Base-by-base conservation (phyloP, 1,140 invertebrate genomes). In the Lasioglossum baleicum region DNA sequence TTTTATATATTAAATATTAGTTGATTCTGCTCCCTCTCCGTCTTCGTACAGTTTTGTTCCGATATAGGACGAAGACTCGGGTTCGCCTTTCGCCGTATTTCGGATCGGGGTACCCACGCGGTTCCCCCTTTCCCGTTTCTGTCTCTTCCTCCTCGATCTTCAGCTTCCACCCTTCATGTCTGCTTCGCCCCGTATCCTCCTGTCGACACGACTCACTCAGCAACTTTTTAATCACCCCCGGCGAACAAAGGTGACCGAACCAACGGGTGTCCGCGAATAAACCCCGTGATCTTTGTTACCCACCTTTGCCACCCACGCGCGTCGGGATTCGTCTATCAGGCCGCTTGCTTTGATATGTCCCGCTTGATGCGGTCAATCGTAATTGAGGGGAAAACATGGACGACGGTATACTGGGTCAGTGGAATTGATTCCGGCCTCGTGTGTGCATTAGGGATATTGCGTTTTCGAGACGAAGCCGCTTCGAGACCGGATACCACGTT, bases 151-250 rank as follows among this genome's bases (percentile, higher is more conserved):
- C 15, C 51, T 4, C 48, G 22, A 15, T 48, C 75, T 67, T 65
- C 69, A 10, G 67, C 72, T 66, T 58, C 69, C 40, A 22, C 69
- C 69, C 22, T 64, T 31, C 53, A 58, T 63, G 51, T 70, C 58
- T 58, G 76, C 40, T 77, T 74, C 75, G 81, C 48, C 61, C 40
- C 64, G 70, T 48, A 42, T 80, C 76, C 67, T 71, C 68, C 70
- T 75, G 63, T 69, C 63, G 68, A 8, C 75, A 66, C 75, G 72
- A 77, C 80, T 83, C 81, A 81, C 86, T 88, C 84, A 81, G 83
- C 87, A 88, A 88, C 80, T 87, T 88, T 88, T 88, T 88, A 88
- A 88, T 88, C 86, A 88, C 87, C 84, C 87, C 70, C 69, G 72
- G 17, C 42, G 86, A 88, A 88, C 81, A 88, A 88, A 87, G 80